A percentile compares a stretch with the other conserved stretches of the same genome.
phyloP scores from a whole-genome alignment of 2,113 vertebrate species.

The Ranitomeya variabilis region DNA sequence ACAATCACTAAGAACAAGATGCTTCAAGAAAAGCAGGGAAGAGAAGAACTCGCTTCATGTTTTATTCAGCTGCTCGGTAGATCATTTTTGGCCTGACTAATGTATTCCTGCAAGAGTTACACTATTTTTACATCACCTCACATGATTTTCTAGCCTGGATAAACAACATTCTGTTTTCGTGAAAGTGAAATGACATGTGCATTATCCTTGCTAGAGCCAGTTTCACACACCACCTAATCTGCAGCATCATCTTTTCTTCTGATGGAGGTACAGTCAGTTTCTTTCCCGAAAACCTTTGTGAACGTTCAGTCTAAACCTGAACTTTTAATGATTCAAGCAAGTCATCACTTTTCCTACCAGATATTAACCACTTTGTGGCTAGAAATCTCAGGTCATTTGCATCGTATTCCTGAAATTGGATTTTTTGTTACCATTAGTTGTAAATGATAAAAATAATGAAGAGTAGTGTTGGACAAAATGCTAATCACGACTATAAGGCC shows the following conservation, averaged over 20 bases:
- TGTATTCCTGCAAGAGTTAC: not conserved
- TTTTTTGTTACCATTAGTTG: not conserved
- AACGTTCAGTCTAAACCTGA: not conserved
- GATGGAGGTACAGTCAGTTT: constrained; percentile 3
- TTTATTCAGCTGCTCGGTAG: constrained; percentile 52
- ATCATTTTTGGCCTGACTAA: constrained; percentile 27
- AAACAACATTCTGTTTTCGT: constrained; percentile 51
- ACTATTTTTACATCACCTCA: constrained; percentile 43
- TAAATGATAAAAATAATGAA: too few species aligned
- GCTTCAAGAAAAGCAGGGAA: constrained; percentile 38
- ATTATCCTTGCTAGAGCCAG: not conserved
- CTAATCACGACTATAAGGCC: too few species aligned
- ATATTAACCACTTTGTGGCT: not conserved
- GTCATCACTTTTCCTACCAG: not conserved
- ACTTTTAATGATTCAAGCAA: not conserved
- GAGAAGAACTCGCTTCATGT: constrained; percentile 30
- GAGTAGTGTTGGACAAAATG: too few species aligned
- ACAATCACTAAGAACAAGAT: constrained; percentile 57
- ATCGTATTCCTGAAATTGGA: not conserved
- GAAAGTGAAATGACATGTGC: constrained; percentile 45
- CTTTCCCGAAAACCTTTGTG: not conserved
- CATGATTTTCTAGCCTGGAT: constrained; percentile 46
- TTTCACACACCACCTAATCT: constrained; percentile 9
- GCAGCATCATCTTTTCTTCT: constrained; percentile 46
- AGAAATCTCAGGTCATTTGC: not conserved